phyloP scores from a whole-genome alignment of 2,113 vertebrate species.

The Steatornis caripensis region DNA sequence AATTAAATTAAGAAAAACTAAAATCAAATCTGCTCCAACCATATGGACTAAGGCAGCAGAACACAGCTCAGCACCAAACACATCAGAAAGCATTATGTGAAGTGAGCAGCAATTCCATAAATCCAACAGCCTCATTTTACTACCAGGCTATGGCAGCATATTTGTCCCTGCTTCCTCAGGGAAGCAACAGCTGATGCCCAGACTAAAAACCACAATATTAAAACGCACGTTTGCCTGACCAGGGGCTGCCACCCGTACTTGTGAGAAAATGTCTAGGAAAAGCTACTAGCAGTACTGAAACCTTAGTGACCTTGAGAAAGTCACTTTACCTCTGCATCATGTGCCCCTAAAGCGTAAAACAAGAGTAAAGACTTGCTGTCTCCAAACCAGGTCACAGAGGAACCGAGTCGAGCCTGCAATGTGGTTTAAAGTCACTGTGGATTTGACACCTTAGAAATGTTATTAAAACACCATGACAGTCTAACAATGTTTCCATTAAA shows the following conservation, averaged over 20 bases:
- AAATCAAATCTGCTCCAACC: conserved; percentile 59
- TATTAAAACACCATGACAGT: conserved; percentile 41
- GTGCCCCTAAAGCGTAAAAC: neutral
- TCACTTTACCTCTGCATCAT: neutral
- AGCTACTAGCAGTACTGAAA: neutral
- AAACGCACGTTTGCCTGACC: neutral
- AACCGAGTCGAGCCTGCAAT: neutral
- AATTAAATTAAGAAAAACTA: conserved; percentile 56
- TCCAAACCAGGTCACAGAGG: neutral
- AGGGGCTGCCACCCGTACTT: neutral
- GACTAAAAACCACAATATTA: neutral
- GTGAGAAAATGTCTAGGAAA: neutral
- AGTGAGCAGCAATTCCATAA: conserved; percentile 39
- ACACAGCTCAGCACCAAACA: conserved; percentile 43
- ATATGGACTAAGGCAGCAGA: conserved; percentile 54
- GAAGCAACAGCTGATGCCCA: neutral
- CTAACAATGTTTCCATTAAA: conserved; percentile 52
- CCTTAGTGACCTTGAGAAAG: neutral
- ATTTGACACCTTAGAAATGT: conserved; percentile 43
- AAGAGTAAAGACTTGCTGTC: neutral
- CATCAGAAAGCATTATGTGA: conserved; percentile 51
- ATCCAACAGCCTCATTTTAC: neutral
- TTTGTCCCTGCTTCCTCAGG: neutral
- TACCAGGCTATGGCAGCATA: neutral
- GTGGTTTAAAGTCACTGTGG: neutral